Evolutionary conservation across 2,113 vertebrate species (phyloP), one percentile per base, ranked within the genome.

Genomic region (Ardeotis arabs): DNA sequence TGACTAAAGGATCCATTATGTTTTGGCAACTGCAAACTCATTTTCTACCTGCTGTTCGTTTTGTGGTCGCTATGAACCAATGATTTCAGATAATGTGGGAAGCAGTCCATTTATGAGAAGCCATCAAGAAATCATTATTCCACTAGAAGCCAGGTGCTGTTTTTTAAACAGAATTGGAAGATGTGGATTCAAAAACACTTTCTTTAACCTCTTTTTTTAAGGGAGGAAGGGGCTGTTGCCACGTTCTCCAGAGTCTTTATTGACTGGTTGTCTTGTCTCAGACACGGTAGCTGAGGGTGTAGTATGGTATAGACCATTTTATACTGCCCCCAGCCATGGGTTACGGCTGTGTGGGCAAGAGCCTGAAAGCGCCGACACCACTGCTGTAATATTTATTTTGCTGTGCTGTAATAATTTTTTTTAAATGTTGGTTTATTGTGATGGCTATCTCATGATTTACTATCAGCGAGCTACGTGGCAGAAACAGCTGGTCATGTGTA

Each of bases 21-120:
- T 90, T 94, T 90, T 96, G 82, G 73, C 92, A 96, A 67, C 31
- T 84, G 83, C 60, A 88, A 45, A 35, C 78, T 92, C 85, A 93
- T 94, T 96, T 96, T 90, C 94, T 97, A 96, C 91, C 90, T 97
- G 94, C 81, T 96, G 95, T 83, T 95, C 55, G 2, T 80, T 90
- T 92, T 80, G 76, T 92, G 87, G 73, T 92, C 3, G 28, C 90
- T 92, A 72, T 41, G 82, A 90, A 83, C 59, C 78, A 94, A 95
- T 96, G 95, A 96, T 95, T 97, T 91, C 87, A 76, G 90, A 64
- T 94, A 91, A 90, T 87, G 70, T 79, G 74, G 89, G 81, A 91
- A 89, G 64, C 79, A 84, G 76, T 39, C 64, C 88, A 81, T 92
- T 96, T 95, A 76, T 90, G 90, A 79, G 55, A 79, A 66, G 21